These are phyloP conservation scores for Alectura lathami DNA, from an alignment of 2,113 vertebrate genomes.

Conservation along the genomic window DNA sequence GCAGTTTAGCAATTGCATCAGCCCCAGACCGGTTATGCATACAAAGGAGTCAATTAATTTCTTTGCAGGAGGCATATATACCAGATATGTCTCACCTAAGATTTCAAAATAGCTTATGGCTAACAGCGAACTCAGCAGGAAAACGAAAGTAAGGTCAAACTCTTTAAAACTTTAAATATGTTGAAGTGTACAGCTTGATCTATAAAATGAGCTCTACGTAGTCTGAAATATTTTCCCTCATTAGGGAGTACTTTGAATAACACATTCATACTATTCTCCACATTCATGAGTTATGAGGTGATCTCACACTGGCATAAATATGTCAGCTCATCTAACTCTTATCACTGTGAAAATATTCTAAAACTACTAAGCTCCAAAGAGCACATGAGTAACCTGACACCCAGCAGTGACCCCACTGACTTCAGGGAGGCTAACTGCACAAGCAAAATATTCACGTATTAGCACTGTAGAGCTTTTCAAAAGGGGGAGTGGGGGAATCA, in stretches of 20 bases:
- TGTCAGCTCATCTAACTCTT: slow-evolving; percentile 69
- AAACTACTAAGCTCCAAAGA: slow-evolving; percentile 48
- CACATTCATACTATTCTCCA: slow-evolving; percentile 50
- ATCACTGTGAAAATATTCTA: slow-evolving; percentile 71
- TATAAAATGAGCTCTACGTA: slow-evolving; percentile 60
- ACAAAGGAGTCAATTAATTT: slow-evolving; percentile 49
- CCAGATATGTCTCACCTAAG: slow-evolving; percentile 53
- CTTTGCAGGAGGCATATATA: slow-evolving; percentile 48
- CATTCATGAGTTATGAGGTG: slow-evolving; percentile 71
- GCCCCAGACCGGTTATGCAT: not conserved
- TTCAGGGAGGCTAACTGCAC: slow-evolving; percentile 30
- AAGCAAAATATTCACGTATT: slow-evolving; percentile 32
- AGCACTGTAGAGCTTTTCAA: not conserved
- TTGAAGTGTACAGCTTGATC: slow-evolving; percentile 51
- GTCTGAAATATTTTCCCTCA: slow-evolving; percentile 58
- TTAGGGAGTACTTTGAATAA: slow-evolving; percentile 66
- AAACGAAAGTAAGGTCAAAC: slow-evolving; percentile 64
- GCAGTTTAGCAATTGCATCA: slow-evolving; percentile 40
- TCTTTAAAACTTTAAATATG: slow-evolving; percentile 62
- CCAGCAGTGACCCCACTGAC: slow-evolving; percentile 13
- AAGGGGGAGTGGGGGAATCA: not conserved
- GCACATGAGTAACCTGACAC: slow-evolving; percentile 45
- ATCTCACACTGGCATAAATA: slow-evolving; percentile 70
- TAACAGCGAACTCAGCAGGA: slow-evolving; percentile 54
- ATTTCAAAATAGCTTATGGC: slow-evolving; percentile 58